phyloP scores from a whole-genome alignment of 2,797 vertebrate species.

The Cryptoblepharus egeriae region DNA sequence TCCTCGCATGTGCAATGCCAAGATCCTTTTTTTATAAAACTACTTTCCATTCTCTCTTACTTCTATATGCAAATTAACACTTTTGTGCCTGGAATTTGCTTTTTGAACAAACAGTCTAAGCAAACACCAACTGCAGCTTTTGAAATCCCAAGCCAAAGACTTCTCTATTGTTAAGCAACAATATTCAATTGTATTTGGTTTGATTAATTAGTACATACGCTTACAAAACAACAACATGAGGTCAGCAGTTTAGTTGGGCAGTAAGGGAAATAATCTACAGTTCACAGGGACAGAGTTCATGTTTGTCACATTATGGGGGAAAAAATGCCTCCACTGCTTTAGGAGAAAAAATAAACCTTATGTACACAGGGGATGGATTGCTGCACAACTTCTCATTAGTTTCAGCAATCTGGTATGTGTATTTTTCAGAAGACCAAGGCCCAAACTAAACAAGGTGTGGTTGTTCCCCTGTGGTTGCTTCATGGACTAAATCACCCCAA shows the following conservation, averaged over 20 bases:
- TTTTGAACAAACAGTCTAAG: neutral
- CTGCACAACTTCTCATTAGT: neutral
- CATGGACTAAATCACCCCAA: neutral
- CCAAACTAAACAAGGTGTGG: too few species aligned
- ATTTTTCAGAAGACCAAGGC: neutral
- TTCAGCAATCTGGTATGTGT: neutral
- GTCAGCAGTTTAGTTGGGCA: neutral
- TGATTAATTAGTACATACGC: neutral
- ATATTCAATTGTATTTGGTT: neutral
- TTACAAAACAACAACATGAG: constrained; percentile 8
- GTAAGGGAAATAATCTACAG: neutral
- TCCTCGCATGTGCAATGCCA: neutral
- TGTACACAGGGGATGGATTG: neutral
- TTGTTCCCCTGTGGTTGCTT: neutral
- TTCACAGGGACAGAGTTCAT: neutral
- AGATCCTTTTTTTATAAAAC: neutral
- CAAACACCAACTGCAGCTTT: neutral
- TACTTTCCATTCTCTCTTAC: constrained; percentile 1
- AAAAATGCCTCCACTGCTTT: neutral
- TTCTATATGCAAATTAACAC: neutral
- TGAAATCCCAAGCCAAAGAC: neutral
- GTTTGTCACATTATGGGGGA: too few species aligned
- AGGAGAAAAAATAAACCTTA: neutral
- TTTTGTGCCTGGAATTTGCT: neutral
- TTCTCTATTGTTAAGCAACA: neutral